phyloP scores from a whole-genome alignment of 30 jellyfish, hydroid and myxozoan species.

The Rhopilema esculentum region DNA sequence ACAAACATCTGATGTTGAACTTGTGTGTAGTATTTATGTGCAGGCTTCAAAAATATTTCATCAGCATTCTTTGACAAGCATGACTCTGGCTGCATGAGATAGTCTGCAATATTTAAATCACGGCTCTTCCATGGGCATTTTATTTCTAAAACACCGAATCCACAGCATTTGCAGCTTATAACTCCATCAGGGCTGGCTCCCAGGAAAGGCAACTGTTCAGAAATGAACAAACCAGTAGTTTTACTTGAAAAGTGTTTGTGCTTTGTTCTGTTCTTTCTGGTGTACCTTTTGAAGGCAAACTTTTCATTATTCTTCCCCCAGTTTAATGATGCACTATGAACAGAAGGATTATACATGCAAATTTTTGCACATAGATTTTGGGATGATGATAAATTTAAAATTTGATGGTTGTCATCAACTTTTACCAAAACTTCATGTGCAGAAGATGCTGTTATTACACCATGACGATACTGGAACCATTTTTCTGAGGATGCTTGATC shows the following conservation, averaged over 20 bases:
- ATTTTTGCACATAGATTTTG: conserved; percentile 27
- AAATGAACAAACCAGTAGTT: conserved; percentile 33
- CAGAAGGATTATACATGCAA: conserved; percentile 22
- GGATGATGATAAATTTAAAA: conserved; percentile 19
- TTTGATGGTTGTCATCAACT: conserved; percentile 24
- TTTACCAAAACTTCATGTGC: conserved; percentile 31
- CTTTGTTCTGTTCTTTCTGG: conserved; percentile 31
- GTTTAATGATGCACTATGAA: conserved; percentile 29
- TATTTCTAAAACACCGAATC: conserved; percentile 31
- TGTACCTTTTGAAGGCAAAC: conserved; percentile 41
- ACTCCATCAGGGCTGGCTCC: conserved; percentile 39
- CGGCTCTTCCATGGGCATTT: conserved; percentile 47
- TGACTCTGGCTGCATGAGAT: conserved; percentile 19
- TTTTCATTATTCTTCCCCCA: conserved; percentile 44
- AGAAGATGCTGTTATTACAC: conserved; percentile 27
- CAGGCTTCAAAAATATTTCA: conserved; percentile 18
- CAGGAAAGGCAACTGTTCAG: conserved; percentile 29
- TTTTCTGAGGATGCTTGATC: conserved; percentile 32
- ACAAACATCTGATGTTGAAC: conserved; percentile 43
- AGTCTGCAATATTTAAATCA: conserved; percentile 22
- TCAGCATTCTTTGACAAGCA: conserved; percentile 30
- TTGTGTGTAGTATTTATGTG: conserved; percentile 22
- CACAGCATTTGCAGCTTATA: conserved; percentile 42
- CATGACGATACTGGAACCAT: conserved; percentile 30
- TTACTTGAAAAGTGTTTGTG: conserved; percentile 30